Conservation (phyloP, 1,140 invertebrate genomes). For the Lordiphosa mommai region DNA sequence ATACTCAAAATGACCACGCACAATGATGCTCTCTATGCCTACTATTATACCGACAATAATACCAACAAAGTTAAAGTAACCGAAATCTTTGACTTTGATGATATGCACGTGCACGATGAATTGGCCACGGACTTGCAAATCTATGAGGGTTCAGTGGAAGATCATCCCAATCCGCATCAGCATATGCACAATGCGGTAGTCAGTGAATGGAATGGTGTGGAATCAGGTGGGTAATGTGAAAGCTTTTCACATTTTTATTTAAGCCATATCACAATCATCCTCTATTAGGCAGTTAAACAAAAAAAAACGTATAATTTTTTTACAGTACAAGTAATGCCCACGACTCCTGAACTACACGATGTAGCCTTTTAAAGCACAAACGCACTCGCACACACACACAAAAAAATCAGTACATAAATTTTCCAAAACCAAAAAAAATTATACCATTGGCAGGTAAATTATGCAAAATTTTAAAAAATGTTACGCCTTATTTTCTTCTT, state of each 20-base stretch:
- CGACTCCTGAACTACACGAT: constrained; percentile 55
- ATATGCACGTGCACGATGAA: constrained; percentile 86
- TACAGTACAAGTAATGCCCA: constrained; percentile 70
- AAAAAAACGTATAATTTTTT: constrained; percentile 40
- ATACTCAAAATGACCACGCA: constrained; percentile 90
- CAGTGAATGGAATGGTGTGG: constrained; percentile 78
- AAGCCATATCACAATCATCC: constrained; percentile 8
- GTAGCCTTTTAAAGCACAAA: constrained; percentile 57
- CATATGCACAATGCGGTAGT: constrained; percentile 60
- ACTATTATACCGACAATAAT: constrained; percentile 93
- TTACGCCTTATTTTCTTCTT: neutral
- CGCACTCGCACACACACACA: constrained; percentile 5
- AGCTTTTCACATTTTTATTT: neutral
- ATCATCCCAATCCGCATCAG: constrained; percentile 55
- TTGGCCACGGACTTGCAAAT: constrained; percentile 60
- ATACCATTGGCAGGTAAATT: constrained; percentile 45
- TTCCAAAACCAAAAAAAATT: constrained; percentile 18
- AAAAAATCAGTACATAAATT: constrained; percentile 3
- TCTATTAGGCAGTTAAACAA: constrained; percentile 1
- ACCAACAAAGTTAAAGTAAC: constrained; percentile 90
- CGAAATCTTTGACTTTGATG: constrained; percentile 86
- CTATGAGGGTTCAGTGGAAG: constrained; percentile 57
- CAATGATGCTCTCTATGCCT: constrained; percentile 93
- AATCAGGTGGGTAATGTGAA: constrained; percentile 60
- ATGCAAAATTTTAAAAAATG: constrained; percentile 7